These are phyloP conservation scores for Apis dorsata DNA, from an alignment of 1,140 invertebrate species.

Conservation along the genomic window DNA sequence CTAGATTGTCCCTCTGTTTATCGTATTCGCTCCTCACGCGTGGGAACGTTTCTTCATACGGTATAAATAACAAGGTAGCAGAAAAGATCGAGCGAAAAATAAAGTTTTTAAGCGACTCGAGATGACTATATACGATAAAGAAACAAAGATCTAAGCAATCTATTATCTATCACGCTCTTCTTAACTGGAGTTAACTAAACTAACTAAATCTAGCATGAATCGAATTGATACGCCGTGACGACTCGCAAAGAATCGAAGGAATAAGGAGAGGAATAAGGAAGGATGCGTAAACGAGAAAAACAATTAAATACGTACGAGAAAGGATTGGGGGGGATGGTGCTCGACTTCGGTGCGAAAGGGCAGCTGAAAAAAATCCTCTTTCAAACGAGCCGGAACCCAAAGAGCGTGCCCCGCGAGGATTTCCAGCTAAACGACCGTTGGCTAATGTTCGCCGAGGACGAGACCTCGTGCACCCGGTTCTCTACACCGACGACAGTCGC, in stretches of 20 bases:
- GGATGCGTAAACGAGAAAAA: background rate
- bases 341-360: conserved; percentile 62
- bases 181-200: too few relatives aligned
- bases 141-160: too few relatives aligned
- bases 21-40: background rate
- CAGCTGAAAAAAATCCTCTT: conserved; percentile 65
- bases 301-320: background rate
- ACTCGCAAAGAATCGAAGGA: too few relatives aligned
- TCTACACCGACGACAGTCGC: conserved; percentile 64
- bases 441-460: conserved; percentile 60
- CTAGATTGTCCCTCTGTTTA: background rate
- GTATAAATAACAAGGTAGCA: background rate
- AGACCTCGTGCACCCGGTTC: conserved; percentile 55
- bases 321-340: background rate
- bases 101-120: too few relatives aligned
- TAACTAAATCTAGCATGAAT: too few relatives aligned
- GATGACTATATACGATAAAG: too few relatives aligned
- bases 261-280: too few relatives aligned
- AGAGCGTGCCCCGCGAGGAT: conserved; percentile 56
- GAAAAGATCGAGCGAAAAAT: too few relatives aligned
- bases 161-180: too few relatives aligned
- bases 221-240: too few relatives aligned
- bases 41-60: background rate
- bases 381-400: conserved; percentile 59
- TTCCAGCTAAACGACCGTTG: conserved; percentile 67